Base-by-base conservation (phyloP, 2,888 invertebrate genomes). In the Leptogaster cylindrica region DNA sequence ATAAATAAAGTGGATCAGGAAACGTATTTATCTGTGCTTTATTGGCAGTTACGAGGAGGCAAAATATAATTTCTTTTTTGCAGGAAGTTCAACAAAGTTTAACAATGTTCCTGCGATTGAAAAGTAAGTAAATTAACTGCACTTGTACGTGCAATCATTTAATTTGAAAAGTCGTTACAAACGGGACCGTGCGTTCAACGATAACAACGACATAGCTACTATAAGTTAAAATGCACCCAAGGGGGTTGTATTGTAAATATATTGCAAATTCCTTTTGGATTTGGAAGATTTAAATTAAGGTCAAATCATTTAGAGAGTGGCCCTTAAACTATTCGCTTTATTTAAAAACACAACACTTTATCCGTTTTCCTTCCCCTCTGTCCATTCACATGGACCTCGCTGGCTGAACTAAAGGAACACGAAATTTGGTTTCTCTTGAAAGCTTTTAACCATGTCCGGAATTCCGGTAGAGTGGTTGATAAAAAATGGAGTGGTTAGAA, bases 71-170 rank as follows among this genome's bases (percentile, higher is more conserved):
- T 58, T 58, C 39, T 41, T 36, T 41, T 16, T 39, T 8, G 31
- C 12, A 18, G 52, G 31, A 52, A 52, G 31, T 52, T 50, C 16
- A 18, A 10, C 31, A 5, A 18, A 18, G 18, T 6, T 52, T 25
- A 27, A 8, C 12, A 36, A 55, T 5, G 18, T 0, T 16, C 6
- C 27, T 46, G 20, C 58, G 27, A 18, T 58, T 23, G 36, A 25
- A 27, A 58, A 25, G 41, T 25, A 58, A 25, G 39, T 14, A 58
- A 52, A 52, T 33, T 18, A 31, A 52, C 31, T 31, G 58, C 23
- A 58, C 25, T 58, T 8, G 39, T 58, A 58, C 58, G 58, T 58
- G 58, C 39, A n/a, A 27, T 27, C 20, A 58, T 58, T 58, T 41
- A 25, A 41, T n/a, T 23, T 12, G 8, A 10, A n/a, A 12, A 14